These are phyloP conservation scores for Tholera decimalis DNA, from an alignment of 2,888 invertebrate genomes.

Conservation along the genomic window DNA sequence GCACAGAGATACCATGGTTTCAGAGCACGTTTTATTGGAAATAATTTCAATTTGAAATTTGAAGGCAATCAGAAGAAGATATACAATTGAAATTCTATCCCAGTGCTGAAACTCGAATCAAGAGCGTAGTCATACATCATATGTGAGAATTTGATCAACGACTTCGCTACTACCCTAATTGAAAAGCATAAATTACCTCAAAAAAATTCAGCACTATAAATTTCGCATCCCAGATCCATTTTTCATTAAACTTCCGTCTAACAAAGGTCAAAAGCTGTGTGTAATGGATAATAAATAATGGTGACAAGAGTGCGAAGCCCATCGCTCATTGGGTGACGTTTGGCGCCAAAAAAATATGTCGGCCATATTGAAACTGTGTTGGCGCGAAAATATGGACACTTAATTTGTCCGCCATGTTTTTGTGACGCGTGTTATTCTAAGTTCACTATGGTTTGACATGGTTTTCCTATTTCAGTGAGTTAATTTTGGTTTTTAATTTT, in stretches of 20 bases:
- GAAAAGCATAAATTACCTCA: background rate
- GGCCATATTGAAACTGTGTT: constrained; percentile 38
- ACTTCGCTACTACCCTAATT: background rate
- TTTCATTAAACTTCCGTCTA: constrained; percentile 43
- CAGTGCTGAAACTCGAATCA: background rate
- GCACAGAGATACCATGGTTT: too few species aligned
- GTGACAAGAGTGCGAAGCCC: constrained; percentile 36
- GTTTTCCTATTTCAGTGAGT: background rate
- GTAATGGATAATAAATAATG: constrained; percentile 58
- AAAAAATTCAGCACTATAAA: constrained; percentile 27
- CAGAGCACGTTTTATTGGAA: background rate
- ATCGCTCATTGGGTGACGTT: constrained; percentile 49
- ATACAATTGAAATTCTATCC: background rate
- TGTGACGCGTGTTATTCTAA: constrained; percentile 14
- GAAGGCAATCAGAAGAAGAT: background rate
- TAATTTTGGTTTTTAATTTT: too few species aligned
- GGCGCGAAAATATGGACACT: constrained; percentile 34
- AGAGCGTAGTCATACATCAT: background rate
- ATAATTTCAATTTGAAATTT: background rate
- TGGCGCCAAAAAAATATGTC: constrained; percentile 37
- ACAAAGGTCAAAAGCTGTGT: constrained; percentile 32
- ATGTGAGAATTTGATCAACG: background rate
- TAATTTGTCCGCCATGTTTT: constrained; percentile 18
- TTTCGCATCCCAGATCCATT: constrained; percentile 23
- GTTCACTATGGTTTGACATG: background rate